Conservation (phyloP, 2,113 vertebrate genomes). For the Bufo bufo region DNA sequence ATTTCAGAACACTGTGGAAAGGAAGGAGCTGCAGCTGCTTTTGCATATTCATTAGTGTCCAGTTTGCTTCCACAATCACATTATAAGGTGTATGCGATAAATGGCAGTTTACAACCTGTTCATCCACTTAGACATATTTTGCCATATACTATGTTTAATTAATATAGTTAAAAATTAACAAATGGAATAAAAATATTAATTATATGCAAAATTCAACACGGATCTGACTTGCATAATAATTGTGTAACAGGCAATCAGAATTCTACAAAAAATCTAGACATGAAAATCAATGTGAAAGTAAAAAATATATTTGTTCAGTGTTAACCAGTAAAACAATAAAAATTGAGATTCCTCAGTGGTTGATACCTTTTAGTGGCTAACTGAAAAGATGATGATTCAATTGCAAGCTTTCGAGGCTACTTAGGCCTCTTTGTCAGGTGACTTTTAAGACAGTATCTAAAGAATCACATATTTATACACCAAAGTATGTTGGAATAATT, state of each 20-base stretch:
- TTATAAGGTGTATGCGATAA: neutral
- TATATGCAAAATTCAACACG: neutral
- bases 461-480: too few species aligned
- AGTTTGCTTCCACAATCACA: neutral
- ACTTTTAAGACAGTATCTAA: too few species aligned
- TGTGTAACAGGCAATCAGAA: neutral
- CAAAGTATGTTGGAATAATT: too few species aligned
- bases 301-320: neutral
- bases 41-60: conserved; percentile 3
- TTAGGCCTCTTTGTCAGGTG: too few species aligned
- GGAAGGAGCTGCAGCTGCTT: conserved; percentile 19
- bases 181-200: neutral
- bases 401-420: too few species aligned
- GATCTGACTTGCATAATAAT: neutral
- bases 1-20: neutral
- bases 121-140: neutral
- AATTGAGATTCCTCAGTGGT: too few species aligned
- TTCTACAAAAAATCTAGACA: neutral
- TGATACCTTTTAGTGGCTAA: too few species aligned
- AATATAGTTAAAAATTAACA: neutral
- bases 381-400: too few species aligned
- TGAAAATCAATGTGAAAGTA: neutral
- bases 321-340: too few species aligned
- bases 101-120: neutral
- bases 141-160: neutral